These are phyloP conservation scores for Eristalis intricaria DNA, from an alignment of 2,888 invertebrate species.

Conservation along the genomic window DNA sequence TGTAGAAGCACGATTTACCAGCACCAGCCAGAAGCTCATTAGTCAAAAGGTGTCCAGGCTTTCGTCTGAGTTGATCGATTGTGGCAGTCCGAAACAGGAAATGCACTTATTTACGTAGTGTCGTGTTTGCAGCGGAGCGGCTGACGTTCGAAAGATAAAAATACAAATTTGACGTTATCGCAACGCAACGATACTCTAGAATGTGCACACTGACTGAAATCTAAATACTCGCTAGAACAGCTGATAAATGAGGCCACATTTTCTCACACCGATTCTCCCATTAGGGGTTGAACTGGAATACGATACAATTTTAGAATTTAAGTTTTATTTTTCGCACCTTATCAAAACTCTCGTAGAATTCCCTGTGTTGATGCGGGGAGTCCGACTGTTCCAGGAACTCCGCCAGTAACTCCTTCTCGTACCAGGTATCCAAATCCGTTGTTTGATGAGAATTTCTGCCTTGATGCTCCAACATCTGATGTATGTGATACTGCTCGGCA, in stretches of 20 bases:
- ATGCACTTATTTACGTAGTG: conserved; percentile 19
- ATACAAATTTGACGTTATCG: conserved; percentile 32
- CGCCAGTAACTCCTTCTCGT: conserved; percentile 50
- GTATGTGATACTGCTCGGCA: conserved; percentile 53
- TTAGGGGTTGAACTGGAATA: not conserved
- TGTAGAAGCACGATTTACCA: too few relatives aligned
- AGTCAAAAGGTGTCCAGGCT: not conserved
- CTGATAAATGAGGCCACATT: conserved; percentile 16
- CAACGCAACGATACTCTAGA: conserved; percentile 11
- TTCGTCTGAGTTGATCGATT: not conserved
- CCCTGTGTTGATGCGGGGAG: conserved; percentile 23
- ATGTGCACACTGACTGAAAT: conserved; percentile 38
- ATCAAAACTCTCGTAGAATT: conserved; percentile 56
- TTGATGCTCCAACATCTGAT: conserved; percentile 62
- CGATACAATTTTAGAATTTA: not conserved
- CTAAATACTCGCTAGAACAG: conserved; percentile 35
- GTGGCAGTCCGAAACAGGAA: not conserved
- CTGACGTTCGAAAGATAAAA: conserved; percentile 17
- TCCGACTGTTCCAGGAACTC: conserved; percentile 44
- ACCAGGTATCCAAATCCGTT: conserved; percentile 48
- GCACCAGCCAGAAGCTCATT: not conserved
- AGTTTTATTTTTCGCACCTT: conserved; percentile 44
- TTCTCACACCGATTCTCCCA: not conserved
- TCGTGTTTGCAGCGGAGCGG: not conserved
- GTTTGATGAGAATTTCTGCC: conserved; percentile 20